Conservation (phyloP, 1,140 invertebrate species). For the fruit fly (Drosophila melanogaster) region DNA sequence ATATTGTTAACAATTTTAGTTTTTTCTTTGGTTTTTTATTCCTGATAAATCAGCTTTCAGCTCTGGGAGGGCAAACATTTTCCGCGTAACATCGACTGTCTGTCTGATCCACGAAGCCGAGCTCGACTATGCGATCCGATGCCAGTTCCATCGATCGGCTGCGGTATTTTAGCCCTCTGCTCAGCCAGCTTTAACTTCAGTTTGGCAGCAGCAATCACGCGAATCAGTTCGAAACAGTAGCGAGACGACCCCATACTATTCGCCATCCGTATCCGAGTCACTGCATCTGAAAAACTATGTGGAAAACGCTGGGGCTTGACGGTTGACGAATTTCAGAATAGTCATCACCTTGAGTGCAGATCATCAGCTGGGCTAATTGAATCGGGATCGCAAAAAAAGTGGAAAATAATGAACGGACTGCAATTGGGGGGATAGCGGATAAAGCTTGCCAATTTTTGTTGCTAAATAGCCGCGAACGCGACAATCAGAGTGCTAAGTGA, state of each 20-base stretch:
- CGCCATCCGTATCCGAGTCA: neutral
- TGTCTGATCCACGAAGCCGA: conserved; percentile 27
- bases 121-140: conserved; percentile 46
- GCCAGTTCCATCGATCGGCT: conserved; percentile 49
- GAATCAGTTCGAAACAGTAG: conserved; percentile 40
- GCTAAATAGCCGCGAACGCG: conserved; percentile 60
- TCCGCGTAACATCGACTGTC: neutral
- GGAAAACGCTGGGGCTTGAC: conserved; percentile 50
- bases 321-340: conserved; percentile 63
- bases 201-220: conserved; percentile 66
- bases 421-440: conserved; percentile 64
- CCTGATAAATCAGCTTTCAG: neutral
- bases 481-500: conserved; percentile 67
- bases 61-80: neutral
- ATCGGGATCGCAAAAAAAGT: conserved; percentile 29
- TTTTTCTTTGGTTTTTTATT: neutral
- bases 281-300: conserved; percentile 55
- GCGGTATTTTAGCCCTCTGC: conserved; percentile 39
- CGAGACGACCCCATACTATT: neutral
- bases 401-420: conserved; percentile 63
- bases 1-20: too few species aligned
- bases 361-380: conserved; percentile 52
- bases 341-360: conserved; percentile 60
- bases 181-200: conserved; percentile 39
- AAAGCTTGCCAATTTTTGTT: conserved; percentile 56